A percentile compares a stretch with the other conserved stretches of the same genome.
Evolutionary conservation across 2,888 invertebrate genomes (phyloP).

Genomic region (Leptinotarsa rubiginosa): DNA sequence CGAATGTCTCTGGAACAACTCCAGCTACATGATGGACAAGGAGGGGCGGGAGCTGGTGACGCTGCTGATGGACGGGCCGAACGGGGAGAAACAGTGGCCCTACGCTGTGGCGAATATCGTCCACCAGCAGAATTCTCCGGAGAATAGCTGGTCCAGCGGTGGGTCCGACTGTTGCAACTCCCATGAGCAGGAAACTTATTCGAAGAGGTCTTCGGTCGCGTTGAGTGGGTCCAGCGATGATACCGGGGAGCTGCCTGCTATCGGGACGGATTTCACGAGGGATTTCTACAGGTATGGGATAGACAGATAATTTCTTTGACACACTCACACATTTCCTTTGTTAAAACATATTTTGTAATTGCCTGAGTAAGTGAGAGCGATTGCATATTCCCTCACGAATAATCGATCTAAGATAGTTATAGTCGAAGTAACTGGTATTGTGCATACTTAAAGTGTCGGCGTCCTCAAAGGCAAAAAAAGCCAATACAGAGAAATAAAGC

Average conservation of each 20-base stretch:
- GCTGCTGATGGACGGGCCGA: conserved; percentile 68
- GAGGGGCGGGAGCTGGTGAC: conserved; percentile 75
- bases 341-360: too few species aligned
- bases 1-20: conserved; percentile 81
- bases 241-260: conserved; percentile 72
- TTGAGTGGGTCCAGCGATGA: conserved; percentile 76
- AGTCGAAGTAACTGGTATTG: too few species aligned
- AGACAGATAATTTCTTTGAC: too few species aligned
- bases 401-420: too few species aligned
- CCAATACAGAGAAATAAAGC: too few species aligned
- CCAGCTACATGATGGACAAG: conserved; percentile 71
- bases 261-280: conserved; percentile 81
- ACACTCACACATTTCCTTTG: too few species aligned
- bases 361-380: too few species aligned
- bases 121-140: conserved; percentile 67
- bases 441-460: too few species aligned
- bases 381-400: too few species aligned
- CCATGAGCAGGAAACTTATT: conserved; percentile 70
- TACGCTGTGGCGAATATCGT: conserved; percentile 66
- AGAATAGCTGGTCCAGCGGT: conserved; percentile 71
- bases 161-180: conserved; percentile 67
- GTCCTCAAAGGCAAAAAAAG: too few species aligned
- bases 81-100: conserved; percentile 74
- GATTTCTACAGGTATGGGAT: conserved; percentile 74
- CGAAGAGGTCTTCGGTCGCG: conserved; percentile 78